A percentile compares a stretch with the other conserved stretches of the same genome.
Evolutionary conservation across 2,888 invertebrate species (phyloP).

Genomic region (Dynastes grantii): DNA sequence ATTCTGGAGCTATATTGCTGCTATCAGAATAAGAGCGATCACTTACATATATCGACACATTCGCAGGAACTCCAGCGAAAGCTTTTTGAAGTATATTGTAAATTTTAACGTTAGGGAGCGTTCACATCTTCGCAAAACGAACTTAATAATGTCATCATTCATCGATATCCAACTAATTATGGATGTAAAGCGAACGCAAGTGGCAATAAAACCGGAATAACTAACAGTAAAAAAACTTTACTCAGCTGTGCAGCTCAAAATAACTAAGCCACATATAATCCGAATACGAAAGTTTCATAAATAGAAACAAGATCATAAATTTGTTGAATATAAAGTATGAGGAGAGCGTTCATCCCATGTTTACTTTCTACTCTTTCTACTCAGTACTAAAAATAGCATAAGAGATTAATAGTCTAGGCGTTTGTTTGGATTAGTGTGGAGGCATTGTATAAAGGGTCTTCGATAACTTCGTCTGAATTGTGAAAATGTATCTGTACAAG

Average conservation of each 20-base stretch:
- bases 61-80: too few relatives aligned
- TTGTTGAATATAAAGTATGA: constrained; percentile 1
- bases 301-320: constrained; percentile 29
- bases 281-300: constrained; percentile 9
- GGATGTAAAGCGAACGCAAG: constrained; percentile 4
- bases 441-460: constrained; percentile 9
- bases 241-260: not conserved
- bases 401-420: constrained; percentile 20
- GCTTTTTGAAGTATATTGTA: too few relatives aligned
- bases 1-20: too few relatives aligned
- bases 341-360: constrained; percentile 29
- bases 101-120: too few relatives aligned
- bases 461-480: not conserved
- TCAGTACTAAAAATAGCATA: constrained; percentile 32
- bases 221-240: not conserved
- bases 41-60: too few relatives aligned
- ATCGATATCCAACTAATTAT: constrained; percentile 15
- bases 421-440: constrained; percentile 25
- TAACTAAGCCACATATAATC: constrained; percentile 3
- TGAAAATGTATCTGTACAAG: not conserved
- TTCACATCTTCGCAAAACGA: not conserved
- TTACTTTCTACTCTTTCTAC: constrained; percentile 27
- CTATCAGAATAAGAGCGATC: too few relatives aligned
- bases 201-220: constrained; percentile 28
- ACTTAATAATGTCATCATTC: constrained; percentile 3